phyloP scores from a whole-genome alignment of 2,888 invertebrate genomes.

The Erebia aethiops region DNA sequence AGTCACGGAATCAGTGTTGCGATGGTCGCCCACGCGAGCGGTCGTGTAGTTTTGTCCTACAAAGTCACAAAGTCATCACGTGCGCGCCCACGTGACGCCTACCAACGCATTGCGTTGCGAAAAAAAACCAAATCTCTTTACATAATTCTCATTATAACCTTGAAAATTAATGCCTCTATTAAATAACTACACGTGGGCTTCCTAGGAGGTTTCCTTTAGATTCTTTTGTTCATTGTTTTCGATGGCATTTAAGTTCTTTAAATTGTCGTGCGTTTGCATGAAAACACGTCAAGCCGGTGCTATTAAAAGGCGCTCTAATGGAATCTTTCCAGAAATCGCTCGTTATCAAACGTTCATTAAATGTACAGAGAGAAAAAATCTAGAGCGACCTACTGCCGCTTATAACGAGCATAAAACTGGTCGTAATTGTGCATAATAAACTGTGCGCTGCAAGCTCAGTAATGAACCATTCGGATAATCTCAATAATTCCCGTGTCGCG shows the following conservation, averaged over 20 bases:
- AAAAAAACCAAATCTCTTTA: slow-evolving; percentile 72
- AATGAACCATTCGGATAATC: slow-evolving; percentile 66
- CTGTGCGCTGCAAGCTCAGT: slow-evolving; percentile 42
- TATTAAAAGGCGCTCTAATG: slow-evolving; percentile 35
- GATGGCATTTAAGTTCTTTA: slow-evolving; percentile 48
- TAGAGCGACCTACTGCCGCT: slow-evolving; percentile 51
- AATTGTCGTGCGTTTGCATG: slow-evolving; percentile 43
- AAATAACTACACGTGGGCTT: slow-evolving; percentile 72
- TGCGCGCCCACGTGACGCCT: slow-evolving; percentile 79
- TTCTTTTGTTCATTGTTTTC: slow-evolving; percentile 69
- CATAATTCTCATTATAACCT: slow-evolving; percentile 72
- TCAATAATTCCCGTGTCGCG: slow-evolving; percentile 70
- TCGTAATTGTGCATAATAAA: slow-evolving; percentile 50
- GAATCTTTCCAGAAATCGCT: slow-evolving; percentile 44
- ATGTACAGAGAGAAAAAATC: slow-evolving; percentile 45
- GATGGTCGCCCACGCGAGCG: slow-evolving; percentile 69
- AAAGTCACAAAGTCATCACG: slow-evolving; percentile 67
- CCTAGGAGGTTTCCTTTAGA: slow-evolving; percentile 53
- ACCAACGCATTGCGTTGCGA: slow-evolving; percentile 76
- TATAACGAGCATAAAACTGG: slow-evolving; percentile 48
- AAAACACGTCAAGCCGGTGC: slow-evolving; percentile 35
- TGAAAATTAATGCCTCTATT: slow-evolving; percentile 76
- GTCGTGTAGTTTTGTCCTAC: slow-evolving; percentile 64
- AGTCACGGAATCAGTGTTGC: slow-evolving; percentile 55
- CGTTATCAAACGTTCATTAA: slow-evolving; percentile 42